phyloP scores from a whole-genome alignment of 2,113 vertebrate species.

The Tichodroma muraria region DNA sequence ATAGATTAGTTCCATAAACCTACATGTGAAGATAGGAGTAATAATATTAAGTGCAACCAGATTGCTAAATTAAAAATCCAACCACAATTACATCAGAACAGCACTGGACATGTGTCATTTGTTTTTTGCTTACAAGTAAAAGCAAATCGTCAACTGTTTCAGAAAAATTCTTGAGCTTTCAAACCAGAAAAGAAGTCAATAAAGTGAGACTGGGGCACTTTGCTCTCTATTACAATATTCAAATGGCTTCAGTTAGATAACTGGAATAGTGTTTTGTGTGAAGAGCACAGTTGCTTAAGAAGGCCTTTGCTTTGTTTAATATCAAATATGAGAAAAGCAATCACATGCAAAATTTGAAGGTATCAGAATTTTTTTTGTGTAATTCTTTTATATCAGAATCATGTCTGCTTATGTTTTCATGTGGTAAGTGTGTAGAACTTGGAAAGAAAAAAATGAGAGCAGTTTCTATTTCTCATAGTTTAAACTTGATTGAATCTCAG shows the following conservation, averaged over 20 bases:
- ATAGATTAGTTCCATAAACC: slow-evolving; percentile 51
- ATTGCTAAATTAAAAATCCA: slow-evolving; percentile 31
- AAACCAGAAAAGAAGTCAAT: neutral
- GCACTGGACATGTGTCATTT: neutral
- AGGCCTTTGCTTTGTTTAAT: neutral
- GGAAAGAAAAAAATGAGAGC: neutral
- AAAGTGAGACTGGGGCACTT: neutral
- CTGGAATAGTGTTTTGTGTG: neutral
- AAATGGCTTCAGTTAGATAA: neutral
- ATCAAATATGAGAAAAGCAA: neutral
- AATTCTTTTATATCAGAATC: neutral
- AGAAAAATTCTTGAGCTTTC: neutral
- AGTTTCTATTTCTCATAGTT: neutral
- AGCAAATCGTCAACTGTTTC: neutral
- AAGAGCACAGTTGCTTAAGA: neutral
- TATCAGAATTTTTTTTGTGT: neutral
- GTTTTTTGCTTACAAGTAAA: neutral
- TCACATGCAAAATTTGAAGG: neutral
- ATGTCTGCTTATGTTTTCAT: neutral
- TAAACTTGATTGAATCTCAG: neutral
- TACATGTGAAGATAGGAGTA: slow-evolving; percentile 20
- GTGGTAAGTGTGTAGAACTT: neutral
- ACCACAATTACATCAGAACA: neutral
- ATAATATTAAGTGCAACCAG: neutral
- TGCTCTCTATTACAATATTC: neutral